Evolutionary conservation across 2,797 vertebrate genomes (phyloP), one percentile per base, ranked within the genome.

Genomic region (Pelobates cultripes): DNA sequence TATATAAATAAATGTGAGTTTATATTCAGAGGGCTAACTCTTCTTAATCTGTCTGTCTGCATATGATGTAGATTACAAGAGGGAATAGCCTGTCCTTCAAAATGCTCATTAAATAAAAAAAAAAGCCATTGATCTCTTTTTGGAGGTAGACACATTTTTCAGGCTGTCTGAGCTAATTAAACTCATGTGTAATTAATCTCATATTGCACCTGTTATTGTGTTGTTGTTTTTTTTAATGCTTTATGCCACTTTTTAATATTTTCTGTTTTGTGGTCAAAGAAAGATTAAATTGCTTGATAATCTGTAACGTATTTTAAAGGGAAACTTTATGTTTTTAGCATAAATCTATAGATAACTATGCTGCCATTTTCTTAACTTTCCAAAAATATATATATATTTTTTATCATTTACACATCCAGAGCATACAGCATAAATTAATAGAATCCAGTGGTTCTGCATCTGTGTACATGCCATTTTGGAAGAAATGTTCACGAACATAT

Each of bases 71-170:
- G 55, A 57, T 74, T 63, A 45, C 78, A 68, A 80, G 79, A 14
- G 74, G 68, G 80, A 77, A 82, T 82, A 72, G 41, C 75, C 64
- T 82, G 80, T 77, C 80, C 80, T 77, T 82, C 80, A 77, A 77
- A 72, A 72, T 77, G 43, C 69, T 77, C 75, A 82, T 82, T 82
- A 72, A 66, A 67, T n/a, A 82, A 76, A 70, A 64, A 28, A 28
- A 68, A 71, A 81, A 71, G 55, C 64, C 67, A 81, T 81, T 82
- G 74, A 77, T 82, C 69, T 72, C 7, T 44, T 71, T 77, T 45
- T 13, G n/a, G 12, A 42, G 66, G 68, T 76, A 75, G 53, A 43
- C 67, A 51, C 7, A 67, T 28, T 53, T 82, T 68, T 77, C 57
- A 63, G 17, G 57, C 47, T 45, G 63, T 40, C 76, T 44, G 17